Percentiles rank a stretch among this genome's conserved stretches.
Conservation (phyloP, 2,113 vertebrate genomes). For the Actinemys pallida region DNA sequence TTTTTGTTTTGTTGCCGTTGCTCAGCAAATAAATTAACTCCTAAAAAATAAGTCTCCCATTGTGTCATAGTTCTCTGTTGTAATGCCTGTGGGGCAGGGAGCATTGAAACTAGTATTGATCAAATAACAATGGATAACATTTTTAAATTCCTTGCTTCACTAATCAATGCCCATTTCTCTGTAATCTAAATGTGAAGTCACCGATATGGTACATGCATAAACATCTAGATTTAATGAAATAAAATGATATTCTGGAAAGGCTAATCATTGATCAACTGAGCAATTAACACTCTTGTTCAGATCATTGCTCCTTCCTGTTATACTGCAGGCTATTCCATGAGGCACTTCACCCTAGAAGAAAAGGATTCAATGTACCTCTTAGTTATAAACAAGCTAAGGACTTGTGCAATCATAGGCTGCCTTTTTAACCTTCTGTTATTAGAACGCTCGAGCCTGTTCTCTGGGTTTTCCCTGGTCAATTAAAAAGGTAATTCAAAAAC, state of each 20-base stretch:
- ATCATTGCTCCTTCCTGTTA: constrained; percentile 28
- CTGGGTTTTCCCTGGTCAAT: constrained; percentile 16
- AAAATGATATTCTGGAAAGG: constrained; percentile 53
- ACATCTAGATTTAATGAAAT: constrained; percentile 58
- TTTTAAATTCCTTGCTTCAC: constrained; percentile 31
- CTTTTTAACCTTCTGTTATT: constrained; percentile 40
- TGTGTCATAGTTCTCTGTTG: neutral
- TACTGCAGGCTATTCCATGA: constrained; percentile 55
- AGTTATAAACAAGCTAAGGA: constrained; percentile 34
- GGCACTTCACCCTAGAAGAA: constrained; percentile 19
- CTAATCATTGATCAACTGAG: constrained; percentile 56
- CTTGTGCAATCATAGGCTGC: constrained; percentile 31
- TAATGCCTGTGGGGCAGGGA: neutral
- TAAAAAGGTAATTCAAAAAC: constrained; percentile 29
- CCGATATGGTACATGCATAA: constrained; percentile 38
- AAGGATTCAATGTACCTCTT: constrained; percentile 31
- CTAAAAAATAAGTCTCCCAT: constrained; percentile 5
- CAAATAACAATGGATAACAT: constrained; percentile 19
- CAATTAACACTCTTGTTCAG: constrained; percentile 13
- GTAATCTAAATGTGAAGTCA: neutral
- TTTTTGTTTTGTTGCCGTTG: neutral
- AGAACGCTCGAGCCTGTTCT: constrained; percentile 15
- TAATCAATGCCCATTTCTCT: constrained; percentile 39
- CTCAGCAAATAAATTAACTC: neutral
- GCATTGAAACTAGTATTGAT: constrained; percentile 17